These are phyloP conservation scores for Halcyon smyrnensis DNA, from an alignment of 2,797 vertebrate genomes.

Conservation along the genomic window DNA sequence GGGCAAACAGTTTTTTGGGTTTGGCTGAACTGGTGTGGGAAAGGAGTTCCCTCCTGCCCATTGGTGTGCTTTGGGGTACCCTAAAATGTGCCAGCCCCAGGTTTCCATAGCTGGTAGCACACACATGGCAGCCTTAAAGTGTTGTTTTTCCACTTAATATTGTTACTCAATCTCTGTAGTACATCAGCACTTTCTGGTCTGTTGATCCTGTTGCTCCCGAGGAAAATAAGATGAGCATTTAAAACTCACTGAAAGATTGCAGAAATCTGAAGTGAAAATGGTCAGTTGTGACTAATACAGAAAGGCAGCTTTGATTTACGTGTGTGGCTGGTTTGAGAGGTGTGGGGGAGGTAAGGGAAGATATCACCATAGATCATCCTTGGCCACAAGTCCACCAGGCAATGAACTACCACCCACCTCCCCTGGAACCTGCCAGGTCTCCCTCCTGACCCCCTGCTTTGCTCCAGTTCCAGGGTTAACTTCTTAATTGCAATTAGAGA, in stretches of 20 bases:
- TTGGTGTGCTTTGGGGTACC: accelerated
- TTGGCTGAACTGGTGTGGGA: background rate
- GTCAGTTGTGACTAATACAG: background rate
- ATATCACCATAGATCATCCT: background rate
- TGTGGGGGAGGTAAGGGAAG: background rate
- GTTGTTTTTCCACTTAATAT: background rate
- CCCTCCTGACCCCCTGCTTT: background rate
- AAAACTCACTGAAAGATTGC: background rate
- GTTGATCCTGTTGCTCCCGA: conserved; percentile 11
- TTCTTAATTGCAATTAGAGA: background rate
- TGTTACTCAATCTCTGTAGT: background rate
- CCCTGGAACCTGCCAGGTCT: accelerated
- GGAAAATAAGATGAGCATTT: background rate
- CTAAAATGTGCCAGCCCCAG: background rate
- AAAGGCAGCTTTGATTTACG: background rate
- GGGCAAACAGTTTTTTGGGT: background rate
- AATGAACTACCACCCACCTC: background rate
- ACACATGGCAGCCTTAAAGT: background rate
- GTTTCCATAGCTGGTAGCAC: background rate
- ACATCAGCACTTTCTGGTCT: background rate
- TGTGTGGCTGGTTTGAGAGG: background rate
- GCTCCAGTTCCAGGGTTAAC: background rate
- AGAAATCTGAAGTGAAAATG: background rate
- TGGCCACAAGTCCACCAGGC: background rate
- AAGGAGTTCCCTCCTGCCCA: background rate